phyloP scores from a whole-genome alignment of 1,140 invertebrate species.

The Ephestia elutella region DNA sequence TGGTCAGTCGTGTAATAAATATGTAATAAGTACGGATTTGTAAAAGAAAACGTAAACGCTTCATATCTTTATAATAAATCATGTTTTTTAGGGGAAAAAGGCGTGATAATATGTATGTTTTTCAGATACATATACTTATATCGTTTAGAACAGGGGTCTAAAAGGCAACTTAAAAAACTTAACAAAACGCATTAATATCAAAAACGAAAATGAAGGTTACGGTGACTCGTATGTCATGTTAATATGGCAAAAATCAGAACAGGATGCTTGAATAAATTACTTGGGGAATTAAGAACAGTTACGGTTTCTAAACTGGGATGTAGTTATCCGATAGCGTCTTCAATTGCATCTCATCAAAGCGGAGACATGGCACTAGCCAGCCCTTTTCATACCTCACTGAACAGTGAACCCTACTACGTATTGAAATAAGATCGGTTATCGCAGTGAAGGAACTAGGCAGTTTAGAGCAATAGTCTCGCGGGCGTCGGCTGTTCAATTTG shows the following conservation, averaged over 20 bases:
- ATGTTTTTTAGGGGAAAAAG: too few species aligned
- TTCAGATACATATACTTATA: too few species aligned
- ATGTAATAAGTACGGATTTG: too few species aligned
- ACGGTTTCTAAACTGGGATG: conserved; percentile 5
- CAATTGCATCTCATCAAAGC: conserved; percentile 27
- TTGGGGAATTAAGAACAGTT: not conserved
- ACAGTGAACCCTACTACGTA: not conserved
- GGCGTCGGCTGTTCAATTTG: conserved; percentile 6
- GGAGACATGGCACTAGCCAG: not conserved
- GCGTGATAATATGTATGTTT: too few species aligned
- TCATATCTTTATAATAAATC: too few species aligned
- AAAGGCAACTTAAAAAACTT: too few species aligned
- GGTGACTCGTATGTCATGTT: too few species aligned
- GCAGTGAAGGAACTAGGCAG: not conserved
- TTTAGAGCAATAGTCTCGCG: conserved; percentile 2
- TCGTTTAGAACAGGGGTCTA: too few species aligned
- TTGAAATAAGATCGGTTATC: not conserved
- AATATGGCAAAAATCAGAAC: not conserved
- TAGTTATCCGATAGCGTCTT: conserved; percentile 9
- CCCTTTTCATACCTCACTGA: not conserved
- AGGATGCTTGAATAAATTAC: conserved; percentile 1
- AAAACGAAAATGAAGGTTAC: too few species aligned
- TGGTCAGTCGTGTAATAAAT: too few species aligned
- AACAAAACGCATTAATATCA: too few species aligned
- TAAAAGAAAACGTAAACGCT: too few species aligned